A percentile compares a stretch with the other conserved stretches of the same genome.
phyloP scores from a whole-genome alignment of 2,797 vertebrate genomes.

The Pangasius krempfi region DNA sequence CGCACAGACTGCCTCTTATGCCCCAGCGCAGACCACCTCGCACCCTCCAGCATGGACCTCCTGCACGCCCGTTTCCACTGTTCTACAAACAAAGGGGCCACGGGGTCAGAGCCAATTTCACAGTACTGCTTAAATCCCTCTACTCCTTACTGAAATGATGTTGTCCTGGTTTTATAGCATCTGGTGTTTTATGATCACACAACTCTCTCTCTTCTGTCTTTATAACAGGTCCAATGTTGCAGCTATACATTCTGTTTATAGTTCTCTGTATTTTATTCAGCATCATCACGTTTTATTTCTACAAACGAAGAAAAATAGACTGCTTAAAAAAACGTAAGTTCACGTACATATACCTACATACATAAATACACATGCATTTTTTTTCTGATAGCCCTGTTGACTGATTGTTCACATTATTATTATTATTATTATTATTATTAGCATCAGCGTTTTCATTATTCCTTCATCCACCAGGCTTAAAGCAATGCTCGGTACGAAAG shows the following conservation, averaged over 20 bases:
- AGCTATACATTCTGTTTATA: slow-evolving; percentile 4
- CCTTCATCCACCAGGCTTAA: slow-evolving; percentile 45
- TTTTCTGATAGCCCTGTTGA: neutral
- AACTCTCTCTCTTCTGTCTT: neutral
- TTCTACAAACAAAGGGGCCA: neutral
- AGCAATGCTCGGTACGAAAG: slow-evolving; percentile 45
- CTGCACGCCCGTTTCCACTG: neutral
- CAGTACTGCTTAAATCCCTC: too few relatives aligned
- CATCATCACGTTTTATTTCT: slow-evolving; percentile 23
- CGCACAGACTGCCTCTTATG: neutral
- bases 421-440: neutral
- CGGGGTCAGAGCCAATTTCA: neutral
- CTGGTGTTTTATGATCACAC: neutral
- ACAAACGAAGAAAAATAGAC: slow-evolving; percentile 47
- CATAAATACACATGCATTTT: neutral
- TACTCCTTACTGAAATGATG: neutral
- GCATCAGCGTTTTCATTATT: neutral
- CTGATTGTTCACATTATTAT: neutral
- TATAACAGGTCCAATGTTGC: neutral
- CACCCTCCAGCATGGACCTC: neutral
- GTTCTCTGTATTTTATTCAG: neutral
- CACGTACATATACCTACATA: neutral
- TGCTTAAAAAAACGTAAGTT: slow-evolving; percentile 54
- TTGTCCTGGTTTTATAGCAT: neutral
- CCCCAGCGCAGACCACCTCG: neutral